These are phyloP conservation scores for Ceratothoa steindachneri DNA, from an alignment of 2,888 invertebrate species.

Conservation along the genomic window DNA sequence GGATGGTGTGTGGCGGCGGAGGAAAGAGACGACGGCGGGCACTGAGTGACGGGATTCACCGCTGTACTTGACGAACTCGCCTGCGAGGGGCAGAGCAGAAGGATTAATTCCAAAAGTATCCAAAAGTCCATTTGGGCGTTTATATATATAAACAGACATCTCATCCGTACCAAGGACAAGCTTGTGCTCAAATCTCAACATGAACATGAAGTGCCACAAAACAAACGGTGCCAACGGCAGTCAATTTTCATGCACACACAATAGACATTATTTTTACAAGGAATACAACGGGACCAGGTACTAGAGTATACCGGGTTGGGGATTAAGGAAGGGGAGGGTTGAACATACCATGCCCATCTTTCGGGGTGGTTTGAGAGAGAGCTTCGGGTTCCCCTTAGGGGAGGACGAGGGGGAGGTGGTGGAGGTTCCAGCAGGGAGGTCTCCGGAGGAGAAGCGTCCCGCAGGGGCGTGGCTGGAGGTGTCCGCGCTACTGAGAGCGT, in stretches of 20 bases:
- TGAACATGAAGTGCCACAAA: no score
- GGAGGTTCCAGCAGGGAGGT: neutral
- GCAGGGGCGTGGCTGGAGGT: neutral
- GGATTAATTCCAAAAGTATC: no score
- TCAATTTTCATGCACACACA: no score
- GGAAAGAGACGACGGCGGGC: neutral
- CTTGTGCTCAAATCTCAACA: neutral
- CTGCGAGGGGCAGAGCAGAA: neutral
- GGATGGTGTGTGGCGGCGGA: neutral
- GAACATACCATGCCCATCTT: constrained; percentile 17
- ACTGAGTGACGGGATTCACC: no score
- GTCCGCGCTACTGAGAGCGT: neutral
- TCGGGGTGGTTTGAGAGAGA: constrained; percentile 44
- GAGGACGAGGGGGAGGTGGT: constrained; percentile 15
- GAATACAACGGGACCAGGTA: no score
- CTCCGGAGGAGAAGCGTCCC: neutral
- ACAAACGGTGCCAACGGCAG: no score
- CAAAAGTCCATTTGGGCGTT: neutral
- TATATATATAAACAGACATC: neutral
- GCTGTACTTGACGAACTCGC: neutral
- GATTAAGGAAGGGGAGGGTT: no score
- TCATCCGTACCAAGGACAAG: neutral
- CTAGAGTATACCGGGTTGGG: no score
- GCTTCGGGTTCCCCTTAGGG: constrained; percentile 40
- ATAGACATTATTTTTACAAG: no score